Evolutionary conservation across 2,797 vertebrate genomes (phyloP), one percentile per base, ranked within the genome.

Genomic region (Ctenochaetus hawaiiensis): DNA sequence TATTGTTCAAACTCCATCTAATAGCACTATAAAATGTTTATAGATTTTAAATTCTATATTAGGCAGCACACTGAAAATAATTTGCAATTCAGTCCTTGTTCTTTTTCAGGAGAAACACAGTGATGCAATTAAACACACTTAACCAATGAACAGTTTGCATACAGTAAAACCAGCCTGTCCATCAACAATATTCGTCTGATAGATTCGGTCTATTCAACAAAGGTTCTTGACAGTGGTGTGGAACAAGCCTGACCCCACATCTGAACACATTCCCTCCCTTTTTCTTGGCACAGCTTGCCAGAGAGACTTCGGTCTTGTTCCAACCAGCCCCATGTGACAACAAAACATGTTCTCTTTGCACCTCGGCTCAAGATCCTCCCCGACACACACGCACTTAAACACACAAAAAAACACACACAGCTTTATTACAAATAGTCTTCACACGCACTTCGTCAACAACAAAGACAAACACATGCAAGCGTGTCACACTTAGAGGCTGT

Each of bases 401-500:
- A 67, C 63, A 43, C n/a, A 43, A 67, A 39, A n/a, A 67, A 37
- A 22, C 53, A 8, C 75, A 68, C 72, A 63, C 64, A 41, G 70
- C 79, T 83, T 87, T 80, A 88, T 88, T 83, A 87, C 69, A 91
- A 91, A 90, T 72, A 81, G 80, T 81, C 70, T 81, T 74, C 84
- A 66, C 71, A 82, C 69, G 7, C 83, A 72, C 88, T 83, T 43
- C 8, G 70, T 86, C 81, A 88, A 89, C 88, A 88, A 93, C 88
- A 92, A 91, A 93, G 91, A 90, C 83, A 91, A 91, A 92, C 85
- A 94, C 90, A 92, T 85, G 88, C 84, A 43, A 87, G 87, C 78
- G 71, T 90, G 90, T 91, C 89, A 88, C 89, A 91, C 90, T 91
- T 90, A 89, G 81, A 93, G 89, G 87, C 93, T 88, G 87, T 95